Conservation (phyloP, 2,113 vertebrate species). For the Maccullochella peelii region DNA sequence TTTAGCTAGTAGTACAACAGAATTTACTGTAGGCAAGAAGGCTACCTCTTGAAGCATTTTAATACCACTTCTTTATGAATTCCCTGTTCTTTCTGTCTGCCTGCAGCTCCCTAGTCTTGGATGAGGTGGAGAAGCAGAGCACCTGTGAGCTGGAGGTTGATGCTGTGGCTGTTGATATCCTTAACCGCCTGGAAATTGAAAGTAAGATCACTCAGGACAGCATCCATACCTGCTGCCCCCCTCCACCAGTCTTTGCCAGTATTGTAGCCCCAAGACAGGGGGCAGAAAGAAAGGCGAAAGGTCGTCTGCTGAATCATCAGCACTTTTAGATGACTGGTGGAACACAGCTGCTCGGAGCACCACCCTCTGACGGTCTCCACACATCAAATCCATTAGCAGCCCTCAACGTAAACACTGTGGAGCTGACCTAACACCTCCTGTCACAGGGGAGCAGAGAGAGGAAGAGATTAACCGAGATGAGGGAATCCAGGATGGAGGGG, state of each 20-base stretch:
- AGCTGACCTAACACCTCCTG: not conserved
- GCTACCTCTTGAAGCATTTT: not conserved
- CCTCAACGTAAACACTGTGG: not conserved
- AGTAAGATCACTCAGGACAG: slow-evolving; percentile 82
- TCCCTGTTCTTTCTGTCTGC: not conserved
- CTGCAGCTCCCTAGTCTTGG: slow-evolving; percentile 91
- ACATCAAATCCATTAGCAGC: slow-evolving; percentile 26
- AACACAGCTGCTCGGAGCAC: not conserved
- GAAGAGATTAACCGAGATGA: slow-evolving; percentile 7
- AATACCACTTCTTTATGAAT: not conserved
- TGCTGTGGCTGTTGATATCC: slow-evolving; percentile 94
- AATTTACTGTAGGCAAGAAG: not conserved
- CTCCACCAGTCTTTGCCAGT: not conserved
- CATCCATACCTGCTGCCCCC: not conserved
- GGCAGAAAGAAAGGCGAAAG: not conserved
- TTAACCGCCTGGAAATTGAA: slow-evolving; percentile 96
- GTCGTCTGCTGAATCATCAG: not conserved
- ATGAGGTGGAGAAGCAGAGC: slow-evolving; percentile 91
- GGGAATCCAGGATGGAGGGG: not conserved
- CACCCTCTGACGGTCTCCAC: not conserved
- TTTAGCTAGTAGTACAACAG: not conserved
- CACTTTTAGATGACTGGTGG: not conserved
- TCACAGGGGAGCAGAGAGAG: slow-evolving; percentile 23
- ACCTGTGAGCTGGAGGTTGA: slow-evolving; percentile 99
- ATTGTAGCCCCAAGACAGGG: not conserved